Percentiles rank a stretch among this genome's conserved stretches.
Evolutionary conservation across 2,888 invertebrate species (phyloP).

Genomic region (Leucophenga maculata): DNA sequence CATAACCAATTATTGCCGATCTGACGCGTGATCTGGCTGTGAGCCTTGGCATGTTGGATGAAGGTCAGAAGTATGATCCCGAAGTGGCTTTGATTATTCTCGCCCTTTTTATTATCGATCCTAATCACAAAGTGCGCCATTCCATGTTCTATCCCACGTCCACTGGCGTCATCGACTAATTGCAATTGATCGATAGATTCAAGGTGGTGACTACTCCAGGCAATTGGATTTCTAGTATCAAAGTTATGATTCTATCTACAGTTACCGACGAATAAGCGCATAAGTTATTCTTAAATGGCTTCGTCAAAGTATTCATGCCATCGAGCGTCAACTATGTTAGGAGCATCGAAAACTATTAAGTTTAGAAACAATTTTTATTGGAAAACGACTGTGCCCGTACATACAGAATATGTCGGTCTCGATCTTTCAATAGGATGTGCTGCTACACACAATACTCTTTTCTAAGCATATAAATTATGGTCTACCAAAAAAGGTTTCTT

Average conservation of each 20-base stretch:
- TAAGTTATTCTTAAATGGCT: slow-evolving; percentile 80
- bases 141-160: slow-evolving; percentile 89
- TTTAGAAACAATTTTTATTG: too few species aligned
- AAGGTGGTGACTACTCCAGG: slow-evolving; percentile 88
- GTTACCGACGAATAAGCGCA: slow-evolving; percentile 79
- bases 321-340: slow-evolving; percentile 80
- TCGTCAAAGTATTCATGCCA: slow-evolving; percentile 80
- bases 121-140: slow-evolving; percentile 83
- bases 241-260: slow-evolving; percentile 82
- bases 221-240: slow-evolving; percentile 85
- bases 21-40: slow-evolving; percentile 80
- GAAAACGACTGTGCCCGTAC: too few species aligned
- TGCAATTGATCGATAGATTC: slow-evolving; percentile 81
- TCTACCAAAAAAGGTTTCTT: too few species aligned
- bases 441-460: too few species aligned
- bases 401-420: too few species aligned
- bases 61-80: slow-evolving; percentile 78
- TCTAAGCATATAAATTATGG: too few species aligned
- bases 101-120: slow-evolving; percentile 86
- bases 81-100: slow-evolving; percentile 81
- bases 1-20: slow-evolving; percentile 89
- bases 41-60: slow-evolving; percentile 85
- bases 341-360: too few species aligned
- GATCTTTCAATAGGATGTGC: too few species aligned
- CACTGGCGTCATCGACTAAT: slow-evolving; percentile 88